These are phyloP conservation scores for Euphonia xanthogaster DNA, from an alignment of 2,797 vertebrate species.

Conservation along the genomic window DNA sequence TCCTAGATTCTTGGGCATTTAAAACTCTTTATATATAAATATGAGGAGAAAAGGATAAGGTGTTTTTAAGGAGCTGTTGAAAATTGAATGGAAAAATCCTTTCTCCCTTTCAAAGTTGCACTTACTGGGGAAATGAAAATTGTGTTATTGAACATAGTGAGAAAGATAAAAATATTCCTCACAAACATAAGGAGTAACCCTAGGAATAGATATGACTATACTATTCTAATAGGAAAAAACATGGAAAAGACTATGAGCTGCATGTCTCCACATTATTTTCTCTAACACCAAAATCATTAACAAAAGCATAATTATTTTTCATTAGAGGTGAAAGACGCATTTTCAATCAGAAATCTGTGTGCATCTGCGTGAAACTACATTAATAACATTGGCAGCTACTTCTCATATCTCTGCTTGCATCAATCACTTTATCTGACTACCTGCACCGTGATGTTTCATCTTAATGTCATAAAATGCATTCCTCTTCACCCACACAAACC, in stretches of 20 bases:
- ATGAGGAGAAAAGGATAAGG: background rate
- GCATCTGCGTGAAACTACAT: background rate
- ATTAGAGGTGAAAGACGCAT: background rate
- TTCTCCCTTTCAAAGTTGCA: background rate
- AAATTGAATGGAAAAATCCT: background rate
- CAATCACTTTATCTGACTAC: background rate
- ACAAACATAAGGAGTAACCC: background rate
- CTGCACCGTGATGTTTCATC: background rate
- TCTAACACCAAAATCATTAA: background rate
- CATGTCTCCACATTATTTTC: background rate
- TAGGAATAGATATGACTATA: background rate
- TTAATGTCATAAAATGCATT: background rate
- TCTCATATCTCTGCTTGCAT: background rate
- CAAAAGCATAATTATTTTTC: background rate
- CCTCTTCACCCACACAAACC: background rate
- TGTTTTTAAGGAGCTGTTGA: background rate
- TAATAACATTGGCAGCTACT: background rate
- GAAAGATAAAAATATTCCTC: background rate
- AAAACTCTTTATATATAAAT: background rate
- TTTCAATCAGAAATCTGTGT: background rate
- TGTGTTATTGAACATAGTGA: background rate
- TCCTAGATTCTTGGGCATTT: background rate
- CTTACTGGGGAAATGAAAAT: background rate
- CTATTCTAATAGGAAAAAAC: background rate
- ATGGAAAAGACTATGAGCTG: background rate